phyloP scores from a whole-genome alignment of 2,888 invertebrate genomes.

The Palloptera scutellata region DNA sequence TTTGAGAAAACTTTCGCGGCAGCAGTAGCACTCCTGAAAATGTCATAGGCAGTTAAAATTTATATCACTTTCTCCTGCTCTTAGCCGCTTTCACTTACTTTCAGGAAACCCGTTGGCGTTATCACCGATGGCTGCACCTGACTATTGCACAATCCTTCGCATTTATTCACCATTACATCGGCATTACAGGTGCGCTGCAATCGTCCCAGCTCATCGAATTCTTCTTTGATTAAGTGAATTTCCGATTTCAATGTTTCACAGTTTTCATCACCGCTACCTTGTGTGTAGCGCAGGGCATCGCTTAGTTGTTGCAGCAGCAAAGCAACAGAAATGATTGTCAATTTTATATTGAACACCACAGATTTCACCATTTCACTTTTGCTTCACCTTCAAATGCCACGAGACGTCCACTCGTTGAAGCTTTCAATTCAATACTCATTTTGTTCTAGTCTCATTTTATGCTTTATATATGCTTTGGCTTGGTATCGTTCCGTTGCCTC shows the following conservation, averaged over 20 bases:
- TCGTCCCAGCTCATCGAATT: conserved; percentile 86
- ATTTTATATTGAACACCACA: conserved; percentile 41
- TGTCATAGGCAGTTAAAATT: conserved; percentile 1
- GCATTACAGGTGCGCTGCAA: conserved; percentile 87
- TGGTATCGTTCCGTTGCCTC: no score
- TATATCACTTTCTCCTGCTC: not conserved
- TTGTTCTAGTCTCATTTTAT: not conserved
- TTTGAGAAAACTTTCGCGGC: conserved; percentile 84
- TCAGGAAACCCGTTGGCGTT: conserved; percentile 87
- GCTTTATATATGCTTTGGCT: conserved; percentile 17
- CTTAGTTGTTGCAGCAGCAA: conserved; percentile 14
- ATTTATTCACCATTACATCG: conserved; percentile 89
- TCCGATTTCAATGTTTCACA: conserved; percentile 88
- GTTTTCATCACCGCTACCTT: conserved; percentile 71
- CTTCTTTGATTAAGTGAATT: conserved; percentile 90
- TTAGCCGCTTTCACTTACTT: conserved; percentile 58
- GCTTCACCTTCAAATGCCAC: not conserved
- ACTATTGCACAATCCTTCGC: conserved; percentile 91
- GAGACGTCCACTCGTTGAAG: not conserved
- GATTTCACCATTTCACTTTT: conserved; percentile 27
- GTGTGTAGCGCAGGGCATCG: conserved; percentile 52
- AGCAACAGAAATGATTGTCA: conserved; percentile 42
- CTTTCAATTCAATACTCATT: conserved; percentile 8
- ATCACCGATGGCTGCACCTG: conserved; percentile 92
- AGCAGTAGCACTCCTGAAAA: conserved; percentile 85